Evolutionary conservation across 2,797 vertebrate genomes (phyloP).

Genomic region (Aplochiton taeniatus): DNA sequence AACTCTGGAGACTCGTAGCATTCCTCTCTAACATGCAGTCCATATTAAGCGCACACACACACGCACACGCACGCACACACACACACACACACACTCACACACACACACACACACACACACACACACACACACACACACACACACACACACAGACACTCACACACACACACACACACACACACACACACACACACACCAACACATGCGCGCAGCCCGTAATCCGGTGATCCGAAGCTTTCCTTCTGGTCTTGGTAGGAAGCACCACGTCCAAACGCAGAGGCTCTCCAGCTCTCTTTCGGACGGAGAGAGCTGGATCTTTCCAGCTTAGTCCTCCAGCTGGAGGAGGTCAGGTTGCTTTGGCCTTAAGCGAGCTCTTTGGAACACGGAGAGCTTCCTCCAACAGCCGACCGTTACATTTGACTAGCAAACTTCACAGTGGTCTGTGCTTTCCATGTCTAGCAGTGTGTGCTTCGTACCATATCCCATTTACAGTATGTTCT

Average conservation of each 20-base stretch:
- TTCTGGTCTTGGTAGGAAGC: slow-evolving; percentile 71
- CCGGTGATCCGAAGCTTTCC: slow-evolving; percentile 66
- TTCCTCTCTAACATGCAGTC: slow-evolving; percentile 76
- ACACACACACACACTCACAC: slow-evolving; percentile 13
- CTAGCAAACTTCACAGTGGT: too few species aligned
- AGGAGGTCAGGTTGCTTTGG: slow-evolving; percentile 61
- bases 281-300: slow-evolving; percentile 33
- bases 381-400: too few species aligned
- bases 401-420: too few species aligned
- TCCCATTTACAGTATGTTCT: too few species aligned
- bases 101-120: slow-evolving; percentile 7
- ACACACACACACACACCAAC: neutral
- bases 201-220: neutral
- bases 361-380: neutral
- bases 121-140: slow-evolving; percentile 3
- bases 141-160: neutral
- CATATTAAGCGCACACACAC: slow-evolving; percentile 70
- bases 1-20: slow-evolving; percentile 76
- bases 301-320: slow-evolving; percentile 16
- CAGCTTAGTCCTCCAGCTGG: slow-evolving; percentile 62
- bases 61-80: slow-evolving; percentile 31
- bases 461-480: too few species aligned
- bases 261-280: slow-evolving; percentile 46
- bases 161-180: slow-evolving; percentile 18
- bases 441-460: too few species aligned